Evolutionary conservation across 2,113 vertebrate genomes (phyloP), one percentile per base, ranked within the genome.

Genomic region (Bothrops jararaca): DNA sequence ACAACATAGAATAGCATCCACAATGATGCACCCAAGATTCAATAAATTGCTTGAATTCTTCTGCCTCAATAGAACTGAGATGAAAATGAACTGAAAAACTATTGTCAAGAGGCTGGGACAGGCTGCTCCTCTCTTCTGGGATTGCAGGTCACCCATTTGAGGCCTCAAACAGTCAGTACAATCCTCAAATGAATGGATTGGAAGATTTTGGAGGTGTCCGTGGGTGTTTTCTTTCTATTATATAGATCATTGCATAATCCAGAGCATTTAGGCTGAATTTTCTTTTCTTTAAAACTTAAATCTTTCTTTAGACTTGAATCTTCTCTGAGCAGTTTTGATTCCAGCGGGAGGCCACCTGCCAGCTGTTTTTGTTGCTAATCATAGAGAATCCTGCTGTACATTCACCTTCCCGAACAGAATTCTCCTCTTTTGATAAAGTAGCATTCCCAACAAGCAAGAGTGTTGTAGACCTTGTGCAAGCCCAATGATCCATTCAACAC

Each of bases 281-380:
- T 95, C 5, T 85, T n/a, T 42, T 20, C 34, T 15, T 94, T 88
- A 94, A 95, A 95, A 91, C 87, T 3, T 95, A 89, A 94, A 95
- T 58, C 93, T 23, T 85, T 29, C 34, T 18, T 94, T 87, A 95
- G 95, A 90, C 85, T 4, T 95, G 89, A 94, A 95, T 57, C 94
- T 96, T 95, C 56, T 94, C 93, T 94, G 95, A 96, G 95, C 18
- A 69, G 89, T 80, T 90, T 94, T 88, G 95, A 95, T 94, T 94
- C 94, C 92, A 86, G 60, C 89, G 94, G 69, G 92, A 94, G 95
- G 95, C 95, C 96, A 95, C 96, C 96, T 95, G 95, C 96, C 95
- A 95, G 94, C 93, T 11, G 94, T 95, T 96, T 96, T 96, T 96
- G 93, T 94, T 96, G 93, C 94, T 96, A 95, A 93, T 96, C 95